Evolutionary conservation across 2,888 invertebrate genomes (phyloP).

Genomic region (Incurvaria masculella): DNA sequence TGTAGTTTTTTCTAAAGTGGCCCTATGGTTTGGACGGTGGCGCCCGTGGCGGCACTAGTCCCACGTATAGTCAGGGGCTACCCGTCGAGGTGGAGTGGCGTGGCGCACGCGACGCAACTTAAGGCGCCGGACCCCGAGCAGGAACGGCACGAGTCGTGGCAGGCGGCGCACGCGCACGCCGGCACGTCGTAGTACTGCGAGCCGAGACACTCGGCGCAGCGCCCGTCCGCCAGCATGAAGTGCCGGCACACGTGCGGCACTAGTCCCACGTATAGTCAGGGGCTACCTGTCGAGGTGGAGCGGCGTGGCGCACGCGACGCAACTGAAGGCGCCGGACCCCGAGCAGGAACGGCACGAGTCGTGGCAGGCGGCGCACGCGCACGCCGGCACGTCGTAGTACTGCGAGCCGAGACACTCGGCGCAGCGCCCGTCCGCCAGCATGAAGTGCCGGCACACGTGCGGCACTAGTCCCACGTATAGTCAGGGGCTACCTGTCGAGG

Average conservation of each 20-base stretch:
- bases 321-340: constrained; percentile 68
- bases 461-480: too few species aligned
- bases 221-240: constrained; percentile 66
- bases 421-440: constrained; percentile 67
- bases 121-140: constrained; percentile 70
- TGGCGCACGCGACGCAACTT: constrained; percentile 66
- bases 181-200: constrained; percentile 70
- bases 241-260: too few species aligned
- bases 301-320: constrained; percentile 66
- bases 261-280: too few species aligned
- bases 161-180: constrained; percentile 66
- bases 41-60: too few species aligned
- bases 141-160: constrained; percentile 66
- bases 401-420: constrained; percentile 73
- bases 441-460: too few species aligned
- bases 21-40: too few species aligned
- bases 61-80: too few species aligned
- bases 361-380: constrained; percentile 69
- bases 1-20: too few species aligned
- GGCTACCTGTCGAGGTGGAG: constrained; percentile 65
- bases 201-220: constrained; percentile 72
- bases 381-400: constrained; percentile 67
- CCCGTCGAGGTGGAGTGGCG: constrained; percentile 67
- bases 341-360: constrained; percentile 67
- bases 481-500: constrained; percentile 64